Conservation (phyloP, 2,888 invertebrate genomes). For the Dilophus febrilis region DNA sequence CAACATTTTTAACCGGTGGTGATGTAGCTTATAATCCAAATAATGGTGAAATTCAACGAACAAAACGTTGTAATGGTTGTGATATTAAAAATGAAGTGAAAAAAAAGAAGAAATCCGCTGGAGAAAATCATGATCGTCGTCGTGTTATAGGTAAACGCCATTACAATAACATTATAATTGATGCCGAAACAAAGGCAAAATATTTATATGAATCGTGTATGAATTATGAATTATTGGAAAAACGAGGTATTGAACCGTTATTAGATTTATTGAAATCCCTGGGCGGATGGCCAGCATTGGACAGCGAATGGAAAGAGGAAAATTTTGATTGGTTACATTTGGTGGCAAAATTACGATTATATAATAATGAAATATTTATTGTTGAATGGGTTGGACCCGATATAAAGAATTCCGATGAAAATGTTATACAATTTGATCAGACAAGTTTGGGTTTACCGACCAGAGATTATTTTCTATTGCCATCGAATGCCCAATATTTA, state of each 20-base stretch:
- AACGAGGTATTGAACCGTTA: constrained; percentile 54
- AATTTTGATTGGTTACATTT: constrained; percentile 56
- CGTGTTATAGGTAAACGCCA: neutral
- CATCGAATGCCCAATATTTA: constrained; percentile 45
- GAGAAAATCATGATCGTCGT: neutral
- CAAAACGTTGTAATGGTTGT: no score
- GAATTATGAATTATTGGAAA: constrained; percentile 54
- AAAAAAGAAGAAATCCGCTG: neutral
- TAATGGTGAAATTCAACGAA: no score
- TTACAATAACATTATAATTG: constrained; percentile 13
- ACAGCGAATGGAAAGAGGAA: constrained; percentile 41
- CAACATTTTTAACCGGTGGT: neutral
- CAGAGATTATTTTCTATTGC: constrained; percentile 58
- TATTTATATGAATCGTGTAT: constrained; percentile 74
- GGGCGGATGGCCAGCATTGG: constrained; percentile 80
- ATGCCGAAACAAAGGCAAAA: constrained; percentile 66
- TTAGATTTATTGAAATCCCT: constrained; percentile 47
- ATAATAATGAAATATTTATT: constrained; percentile 72
- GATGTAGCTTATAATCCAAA: no score
- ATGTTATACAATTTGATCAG: constrained; percentile 83
- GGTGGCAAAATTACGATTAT: constrained; percentile 55
- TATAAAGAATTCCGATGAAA: constrained; percentile 79
- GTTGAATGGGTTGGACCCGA: constrained; percentile 85
- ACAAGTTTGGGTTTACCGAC: constrained; percentile 62
- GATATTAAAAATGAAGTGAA: neutral